Percentiles rank a stretch among this genome's conserved stretches.
phyloP scores from a whole-genome alignment of 92 coral and sea anemone genomes.

The Palythoa caribaeorum region DNA sequence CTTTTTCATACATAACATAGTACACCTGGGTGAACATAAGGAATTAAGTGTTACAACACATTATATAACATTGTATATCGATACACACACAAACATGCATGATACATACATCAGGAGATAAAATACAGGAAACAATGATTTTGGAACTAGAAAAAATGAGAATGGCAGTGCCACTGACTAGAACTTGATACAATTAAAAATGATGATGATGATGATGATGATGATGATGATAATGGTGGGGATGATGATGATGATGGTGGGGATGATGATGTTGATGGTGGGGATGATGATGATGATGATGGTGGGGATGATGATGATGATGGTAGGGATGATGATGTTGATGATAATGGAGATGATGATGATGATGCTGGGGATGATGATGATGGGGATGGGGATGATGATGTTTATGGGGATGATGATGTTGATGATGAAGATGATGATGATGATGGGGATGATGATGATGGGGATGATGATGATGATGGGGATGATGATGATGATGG shows the following conservation, averaged over 20 bases:
- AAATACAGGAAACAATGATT: neutral
- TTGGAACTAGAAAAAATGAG: neutral
- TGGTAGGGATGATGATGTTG: neutral
- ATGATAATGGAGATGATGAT: too few species aligned
- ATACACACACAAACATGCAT: neutral
- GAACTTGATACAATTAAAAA: neutral
- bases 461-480: too few species aligned
- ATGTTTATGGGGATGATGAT: too few species aligned
- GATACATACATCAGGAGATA: too few species aligned
- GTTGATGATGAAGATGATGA: neutral
- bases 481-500: neutral
- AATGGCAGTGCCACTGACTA: neutral
- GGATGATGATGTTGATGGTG: too few species aligned
- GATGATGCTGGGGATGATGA: too few species aligned
- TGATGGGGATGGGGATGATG: neutral
- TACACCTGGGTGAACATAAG: slow-evolving; percentile 70
- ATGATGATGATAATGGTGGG: too few species aligned
- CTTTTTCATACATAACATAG: slow-evolving; percentile 98
- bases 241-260: too few species aligned
- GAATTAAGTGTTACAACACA: neutral
- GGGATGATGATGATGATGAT: too few species aligned
- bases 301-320: neutral
- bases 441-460: too few species aligned
- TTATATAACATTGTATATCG: neutral
- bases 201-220: neutral